Percentiles rank a stretch among this genome's conserved stretches.
Evolutionary conservation across 1,140 invertebrate species (phyloP).

Genomic region (Galleria mellonella): DNA sequence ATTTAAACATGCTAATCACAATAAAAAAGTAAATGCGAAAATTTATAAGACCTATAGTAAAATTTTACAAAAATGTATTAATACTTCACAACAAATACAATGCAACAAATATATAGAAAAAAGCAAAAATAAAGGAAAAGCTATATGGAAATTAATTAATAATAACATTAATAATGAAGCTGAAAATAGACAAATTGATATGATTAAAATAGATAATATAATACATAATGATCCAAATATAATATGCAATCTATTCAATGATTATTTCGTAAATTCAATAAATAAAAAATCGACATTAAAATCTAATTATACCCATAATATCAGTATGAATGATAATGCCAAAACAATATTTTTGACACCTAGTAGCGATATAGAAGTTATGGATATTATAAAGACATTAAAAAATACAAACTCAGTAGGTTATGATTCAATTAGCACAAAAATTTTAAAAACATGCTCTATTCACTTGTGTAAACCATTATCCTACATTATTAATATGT

Average conservation of each 20-base stretch:
- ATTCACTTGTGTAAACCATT: not conserved
- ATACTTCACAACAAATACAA: not conserved
- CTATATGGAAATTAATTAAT: conserved; percentile 1
- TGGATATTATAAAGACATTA: conserved; percentile 3
- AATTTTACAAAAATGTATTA: conserved; percentile 3
- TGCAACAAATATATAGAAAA: not conserved
- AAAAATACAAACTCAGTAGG: conserved; percentile 3
- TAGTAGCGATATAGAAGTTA: not conserved
- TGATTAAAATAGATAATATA: conserved; percentile 1
- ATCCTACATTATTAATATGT: not conserved
- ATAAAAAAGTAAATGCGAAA: not conserved
- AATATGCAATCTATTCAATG: conserved; percentile 4
- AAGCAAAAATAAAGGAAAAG: conserved; percentile 6
- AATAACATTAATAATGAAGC: not conserved
- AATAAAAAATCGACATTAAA: not conserved
- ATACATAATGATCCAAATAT: not conserved
- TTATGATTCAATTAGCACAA: conserved; percentile 2
- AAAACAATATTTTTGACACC: conserved; percentile 3
- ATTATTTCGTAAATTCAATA: conserved; percentile 2
- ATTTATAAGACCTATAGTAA: not conserved
- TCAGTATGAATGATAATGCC: not conserved
- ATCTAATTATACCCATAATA: not conserved
- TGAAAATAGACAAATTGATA: conserved; percentile 1
- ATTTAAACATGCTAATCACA: not conserved
- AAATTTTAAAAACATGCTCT: conserved; percentile 4